Base-by-base conservation (phyloP, 2,888 invertebrate genomes). In the Choristoneura rosaceana region DNA sequence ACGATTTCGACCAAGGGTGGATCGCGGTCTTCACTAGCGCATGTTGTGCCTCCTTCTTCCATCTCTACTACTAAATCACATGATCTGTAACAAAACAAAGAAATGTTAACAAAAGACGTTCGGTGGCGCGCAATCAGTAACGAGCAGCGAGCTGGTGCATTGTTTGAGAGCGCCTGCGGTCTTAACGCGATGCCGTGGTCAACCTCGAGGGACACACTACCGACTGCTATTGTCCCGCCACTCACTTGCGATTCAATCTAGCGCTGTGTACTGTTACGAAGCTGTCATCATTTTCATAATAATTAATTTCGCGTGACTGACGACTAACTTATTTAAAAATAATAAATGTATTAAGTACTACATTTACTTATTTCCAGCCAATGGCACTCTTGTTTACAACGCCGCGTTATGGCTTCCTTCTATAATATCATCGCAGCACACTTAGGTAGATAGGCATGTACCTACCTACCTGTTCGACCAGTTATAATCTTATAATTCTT, bases 41-140 rank as follows among this genome's bases (percentile, higher is more conserved):
- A 81, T 70, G 78, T 80, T 74, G 81, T 81, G 77, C 77, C 82
- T 80, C 87, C 87, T 82, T 90, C 92, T 83, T 91, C 91, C 93
- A 94, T 94, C 76, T 81, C 79, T 69, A 74, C 78, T 75, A 82
- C 81, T 82, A 82, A 84, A 82, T 92, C 83, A 93, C 93, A 94
- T 94, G 88, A 88, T 93, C 93, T 94, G 93, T 75, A 93, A 93
- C 87, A 89, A 92, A 79, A 78, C 73, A 84, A 84, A 81, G 64
- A 25, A 10, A 43, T 58, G 41, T 68, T 63, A 68, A 59, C 73
- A 73, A 74, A 55, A 74, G 71, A 67, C 59, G 69, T 75, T 75
- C 71, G 76, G 76, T 76, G 73, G 81, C 78, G 80, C 82, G 80
- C 82, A 86, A 88, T 87, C 84, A 84, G 83, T 80, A 79, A 80